Evolutionary conservation across 2,113 vertebrate species (phyloP).

Genomic region (Prolemur simus): DNA sequence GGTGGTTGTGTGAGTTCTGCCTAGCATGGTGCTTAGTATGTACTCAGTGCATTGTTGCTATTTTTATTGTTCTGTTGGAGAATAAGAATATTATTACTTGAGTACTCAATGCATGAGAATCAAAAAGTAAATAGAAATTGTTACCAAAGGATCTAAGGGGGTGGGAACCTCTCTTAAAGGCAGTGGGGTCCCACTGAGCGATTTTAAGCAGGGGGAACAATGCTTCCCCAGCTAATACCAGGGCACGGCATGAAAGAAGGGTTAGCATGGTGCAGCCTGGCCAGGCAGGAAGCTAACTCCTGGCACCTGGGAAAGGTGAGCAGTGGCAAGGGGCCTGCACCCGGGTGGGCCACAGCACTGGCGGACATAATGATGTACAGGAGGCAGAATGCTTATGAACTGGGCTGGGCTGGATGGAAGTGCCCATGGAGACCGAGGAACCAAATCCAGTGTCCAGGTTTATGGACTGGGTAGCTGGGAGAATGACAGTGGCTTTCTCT

Average conservation of each 20-base stretch:
- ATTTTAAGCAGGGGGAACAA: neutral
- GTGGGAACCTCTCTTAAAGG: neutral
- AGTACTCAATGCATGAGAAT: neutral
- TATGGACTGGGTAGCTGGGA: neutral
- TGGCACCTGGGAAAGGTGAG: neutral
- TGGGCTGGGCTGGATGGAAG: too few species aligned
- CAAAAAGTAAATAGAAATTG: neutral
- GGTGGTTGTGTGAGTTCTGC: too few species aligned
- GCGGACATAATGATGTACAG: neutral
- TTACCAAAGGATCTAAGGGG: neutral
- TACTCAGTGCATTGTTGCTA: neutral
- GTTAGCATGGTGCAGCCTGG: too few species aligned
- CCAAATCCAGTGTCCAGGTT: neutral
- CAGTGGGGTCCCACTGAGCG: neutral
- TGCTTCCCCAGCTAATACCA: neutral
- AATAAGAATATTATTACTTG: neutral
- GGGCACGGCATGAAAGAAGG: too few species aligned
- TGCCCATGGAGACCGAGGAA: neutral
- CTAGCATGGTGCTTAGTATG: neutral
- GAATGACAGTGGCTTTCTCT: accelerated
- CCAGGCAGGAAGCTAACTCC: too few species aligned
- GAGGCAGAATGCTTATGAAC: neutral
- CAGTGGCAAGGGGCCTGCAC: neutral
- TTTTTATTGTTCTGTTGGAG: neutral
- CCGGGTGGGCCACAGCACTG: too few species aligned